Conservation (phyloP, 1,140 invertebrate species). For the Cryptotermes secundus region DNA sequence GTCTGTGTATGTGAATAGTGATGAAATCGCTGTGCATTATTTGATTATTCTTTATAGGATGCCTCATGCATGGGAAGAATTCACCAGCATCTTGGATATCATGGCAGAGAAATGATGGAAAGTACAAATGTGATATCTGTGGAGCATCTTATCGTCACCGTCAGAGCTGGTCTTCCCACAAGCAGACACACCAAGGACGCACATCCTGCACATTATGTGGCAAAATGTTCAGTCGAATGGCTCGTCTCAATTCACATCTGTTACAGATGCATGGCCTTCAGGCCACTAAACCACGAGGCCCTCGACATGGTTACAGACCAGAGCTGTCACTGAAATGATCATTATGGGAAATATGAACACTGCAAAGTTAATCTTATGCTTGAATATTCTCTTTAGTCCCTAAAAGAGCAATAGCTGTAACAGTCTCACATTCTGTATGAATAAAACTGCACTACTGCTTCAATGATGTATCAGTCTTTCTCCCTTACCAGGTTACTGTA, state of each 20-base stretch:
- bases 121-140: not conserved
- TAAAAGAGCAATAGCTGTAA: no score
- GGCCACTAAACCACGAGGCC: not conserved
- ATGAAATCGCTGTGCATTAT: not conserved
- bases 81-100: not conserved
- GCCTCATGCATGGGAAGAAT: not conserved
- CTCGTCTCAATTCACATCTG: not conserved
- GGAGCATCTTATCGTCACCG: not conserved
- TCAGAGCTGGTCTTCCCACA: not conserved
- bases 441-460: no score
- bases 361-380: no score
- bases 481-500: no score
- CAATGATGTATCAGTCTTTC: no score
- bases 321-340: not conserved
- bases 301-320: not conserved
- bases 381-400: no score
- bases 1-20: no score
- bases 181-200: not conserved
- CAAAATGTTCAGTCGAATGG: not conserved
- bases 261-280: slow-evolving; percentile 1
- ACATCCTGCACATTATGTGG: not conserved
- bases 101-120: not conserved
- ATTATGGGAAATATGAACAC: no score
- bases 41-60: not conserved
- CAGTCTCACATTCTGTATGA: no score